Percentiles rank a stretch among this genome's conserved stretches.
phyloP scores from a whole-genome alignment of 2,888 invertebrate species.

The Dorcus parallelipipedus region DNA sequence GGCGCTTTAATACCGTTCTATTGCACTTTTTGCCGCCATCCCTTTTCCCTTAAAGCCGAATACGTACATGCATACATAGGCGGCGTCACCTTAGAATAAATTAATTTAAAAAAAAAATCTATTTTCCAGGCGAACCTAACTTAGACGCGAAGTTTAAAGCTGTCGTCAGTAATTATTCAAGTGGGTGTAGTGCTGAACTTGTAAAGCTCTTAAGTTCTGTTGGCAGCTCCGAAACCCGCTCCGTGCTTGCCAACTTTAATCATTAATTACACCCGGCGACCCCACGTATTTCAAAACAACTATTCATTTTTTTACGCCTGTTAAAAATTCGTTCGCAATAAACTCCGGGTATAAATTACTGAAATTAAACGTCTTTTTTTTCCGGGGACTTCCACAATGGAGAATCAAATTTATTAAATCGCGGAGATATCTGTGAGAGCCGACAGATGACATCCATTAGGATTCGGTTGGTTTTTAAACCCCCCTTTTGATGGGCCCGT shows the following conservation, averaged over 20 bases:
- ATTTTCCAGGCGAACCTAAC: slow-evolving; percentile 41
- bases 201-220: slow-evolving; percentile 43
- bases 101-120: slow-evolving; percentile 24
- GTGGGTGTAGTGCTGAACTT: slow-evolving; percentile 42
- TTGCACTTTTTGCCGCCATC: too few relatives aligned
- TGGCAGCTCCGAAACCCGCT: slow-evolving; percentile 36
- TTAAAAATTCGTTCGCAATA: background rate
- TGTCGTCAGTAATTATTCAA: slow-evolving; percentile 46
- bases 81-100: background rate
- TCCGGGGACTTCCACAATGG: too few relatives aligned
- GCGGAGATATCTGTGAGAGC: background rate
- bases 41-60: too few relatives aligned
- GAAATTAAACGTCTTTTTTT: slow-evolving; percentile 2
- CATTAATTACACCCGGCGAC: slow-evolving; percentile 44
- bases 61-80: too few relatives aligned
- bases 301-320: slow-evolving; percentile 20
- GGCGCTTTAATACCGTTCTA: too few relatives aligned
- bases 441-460: slow-evolving; percentile 21
- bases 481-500: slow-evolving; percentile 10
- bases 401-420: too few relatives aligned
- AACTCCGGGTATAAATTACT: slow-evolving; percentile 8
- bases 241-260: slow-evolving; percentile 42
- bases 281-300: slow-evolving; percentile 32
- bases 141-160: slow-evolving; percentile 39
- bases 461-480: slow-evolving; percentile 13